phyloP scores from a whole-genome alignment of 2,797 vertebrate species.

The Gymnoscopelus microlampas region DNA sequence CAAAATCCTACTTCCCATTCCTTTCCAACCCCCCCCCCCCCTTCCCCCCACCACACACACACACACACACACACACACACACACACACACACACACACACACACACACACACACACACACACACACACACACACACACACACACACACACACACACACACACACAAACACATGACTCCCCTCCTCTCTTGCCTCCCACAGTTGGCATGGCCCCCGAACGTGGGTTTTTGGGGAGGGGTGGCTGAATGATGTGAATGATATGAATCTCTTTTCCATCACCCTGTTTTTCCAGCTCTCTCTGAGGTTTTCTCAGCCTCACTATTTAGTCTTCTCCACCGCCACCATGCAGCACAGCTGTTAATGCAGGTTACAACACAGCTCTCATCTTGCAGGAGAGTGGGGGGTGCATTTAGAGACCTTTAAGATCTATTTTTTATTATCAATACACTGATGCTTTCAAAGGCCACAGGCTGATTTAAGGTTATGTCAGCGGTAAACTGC shows the following conservation, averaged over 20 bases:
- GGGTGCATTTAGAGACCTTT: too few species aligned
- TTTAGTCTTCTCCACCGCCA: not conserved
- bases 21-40: conserved; percentile 59
- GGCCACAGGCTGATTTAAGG: conserved; percentile 6
- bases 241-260: conserved; percentile 59
- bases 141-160: conserved; percentile 1
- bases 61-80: conserved; percentile 4
- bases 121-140: too few species aligned
- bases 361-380: conserved; percentile 1
- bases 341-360: conserved; percentile 4
- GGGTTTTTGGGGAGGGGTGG: conserved; percentile 15
- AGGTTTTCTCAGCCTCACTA: not conserved
- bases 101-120: too few species aligned
- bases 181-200: conserved; percentile 25
- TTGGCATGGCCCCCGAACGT: conserved; percentile 65
- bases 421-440: not conserved
- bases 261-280: conserved; percentile 54
- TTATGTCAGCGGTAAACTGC: conserved; percentile 15
- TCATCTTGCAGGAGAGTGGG: not conserved
- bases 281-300: conserved; percentile 51
- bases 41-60: conserved; percentile 26
- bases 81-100: not conserved
- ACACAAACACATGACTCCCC: conserved; percentile 3
- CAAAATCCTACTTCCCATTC: conserved; percentile 83
- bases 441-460: conserved; percentile 1